phyloP scores from a whole-genome alignment of 2,797 vertebrate species.

The Kryptolebias ocellatus region DNA sequence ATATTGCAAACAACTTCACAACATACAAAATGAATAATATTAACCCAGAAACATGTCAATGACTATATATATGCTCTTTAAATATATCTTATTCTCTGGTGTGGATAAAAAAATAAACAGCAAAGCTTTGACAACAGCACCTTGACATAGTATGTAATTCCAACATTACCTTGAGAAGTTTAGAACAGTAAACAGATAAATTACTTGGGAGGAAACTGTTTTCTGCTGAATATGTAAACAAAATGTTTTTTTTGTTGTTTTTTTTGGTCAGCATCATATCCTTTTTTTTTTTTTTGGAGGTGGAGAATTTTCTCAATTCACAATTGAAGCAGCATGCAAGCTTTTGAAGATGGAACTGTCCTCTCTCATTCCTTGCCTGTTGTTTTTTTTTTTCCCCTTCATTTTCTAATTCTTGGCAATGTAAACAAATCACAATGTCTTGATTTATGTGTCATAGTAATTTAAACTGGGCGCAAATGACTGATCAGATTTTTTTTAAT shows the following conservation, averaged over 20 bases:
- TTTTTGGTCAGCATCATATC: conserved; percentile 90
- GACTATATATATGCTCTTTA: conserved; percentile 69
- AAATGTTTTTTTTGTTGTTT: conserved; percentile 88
- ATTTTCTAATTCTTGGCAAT: conserved; percentile 98
- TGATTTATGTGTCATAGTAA: conserved; percentile 97
- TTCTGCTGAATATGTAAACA: conserved; percentile 98
- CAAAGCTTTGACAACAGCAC: conserved; percentile 99
- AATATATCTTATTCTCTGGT: conserved; percentile 86
- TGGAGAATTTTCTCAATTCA: conserved; percentile 98
- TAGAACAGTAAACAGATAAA: conserved; percentile 99
- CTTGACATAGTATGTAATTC: conserved; percentile 99
- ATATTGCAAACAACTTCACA: conserved; percentile 98
- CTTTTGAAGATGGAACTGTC: conserved; percentile 86
- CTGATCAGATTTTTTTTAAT: conserved; percentile 91
- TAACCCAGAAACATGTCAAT: conserved; percentile 92
- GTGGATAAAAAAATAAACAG: conserved; percentile 94
- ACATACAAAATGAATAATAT: conserved; percentile 94
- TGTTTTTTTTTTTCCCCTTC: conserved; percentile 73
- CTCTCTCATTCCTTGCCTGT: conserved; percentile 77
- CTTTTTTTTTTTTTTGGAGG: conserved; percentile 82
- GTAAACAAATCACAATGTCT: conserved; percentile 98
- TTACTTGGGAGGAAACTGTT: conserved; percentile 95
- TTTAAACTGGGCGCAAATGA: conserved; percentile 97
- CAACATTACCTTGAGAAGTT: conserved; percentile 97
- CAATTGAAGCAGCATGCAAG: conserved; percentile 99